Conservation (phyloP, 2,797 vertebrate genomes). For the Pseudotriccus pelzelni region DNA sequence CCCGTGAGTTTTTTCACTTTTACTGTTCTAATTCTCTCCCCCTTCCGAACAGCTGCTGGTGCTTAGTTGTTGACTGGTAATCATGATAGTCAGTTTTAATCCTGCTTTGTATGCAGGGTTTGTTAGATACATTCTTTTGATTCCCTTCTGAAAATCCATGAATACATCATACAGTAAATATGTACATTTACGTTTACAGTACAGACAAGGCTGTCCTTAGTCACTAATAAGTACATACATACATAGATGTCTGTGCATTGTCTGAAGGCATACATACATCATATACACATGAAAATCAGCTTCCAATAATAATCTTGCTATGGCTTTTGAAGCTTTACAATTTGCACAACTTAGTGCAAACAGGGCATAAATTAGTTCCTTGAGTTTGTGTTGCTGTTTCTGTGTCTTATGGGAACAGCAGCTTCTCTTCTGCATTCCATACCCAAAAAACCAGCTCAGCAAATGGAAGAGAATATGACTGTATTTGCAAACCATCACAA, state of each 20-base stretch:
- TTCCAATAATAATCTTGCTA: background rate
- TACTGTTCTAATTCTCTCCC: background rate
- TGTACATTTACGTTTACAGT: too few species aligned
- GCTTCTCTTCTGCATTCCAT: background rate
- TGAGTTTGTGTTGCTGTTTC: background rate
- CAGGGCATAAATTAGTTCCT: conserved; percentile 1
- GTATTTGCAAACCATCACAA: background rate
- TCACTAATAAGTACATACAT: background rate
- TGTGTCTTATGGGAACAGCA: background rate
- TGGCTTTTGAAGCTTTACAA: conserved; percentile 14
- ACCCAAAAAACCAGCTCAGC: background rate
- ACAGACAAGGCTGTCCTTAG: background rate
- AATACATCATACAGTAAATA: background rate
- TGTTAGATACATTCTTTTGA: background rate
- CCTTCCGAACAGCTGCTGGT: background rate
- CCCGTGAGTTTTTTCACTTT: background rate
- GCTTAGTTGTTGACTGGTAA: background rate
- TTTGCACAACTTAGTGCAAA: conserved; percentile 14
- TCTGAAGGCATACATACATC: background rate
- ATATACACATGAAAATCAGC: background rate
- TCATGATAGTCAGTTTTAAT: background rate
- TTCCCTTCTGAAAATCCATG: background rate
- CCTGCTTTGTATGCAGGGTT: background rate
- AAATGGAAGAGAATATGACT: background rate
- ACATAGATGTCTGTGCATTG: background rate